Conservation (phyloP, 2,113 vertebrate species). For the Tetrax tetrax region DNA sequence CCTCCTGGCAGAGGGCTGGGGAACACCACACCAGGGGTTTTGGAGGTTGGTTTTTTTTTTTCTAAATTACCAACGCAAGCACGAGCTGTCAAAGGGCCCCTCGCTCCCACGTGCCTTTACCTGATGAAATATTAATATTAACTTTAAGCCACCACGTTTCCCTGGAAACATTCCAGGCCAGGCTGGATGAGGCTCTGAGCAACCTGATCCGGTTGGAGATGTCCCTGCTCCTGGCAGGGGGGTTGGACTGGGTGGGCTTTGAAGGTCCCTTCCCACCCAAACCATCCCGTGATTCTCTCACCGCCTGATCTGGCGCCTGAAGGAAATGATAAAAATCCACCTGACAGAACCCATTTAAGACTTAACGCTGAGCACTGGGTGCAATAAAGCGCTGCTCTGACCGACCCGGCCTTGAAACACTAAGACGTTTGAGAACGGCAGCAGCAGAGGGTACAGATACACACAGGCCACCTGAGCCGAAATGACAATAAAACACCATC, state of each 20-base stretch:
- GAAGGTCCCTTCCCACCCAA: too few relatives aligned
- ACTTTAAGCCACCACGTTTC: background rate
- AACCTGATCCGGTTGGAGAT: too few relatives aligned
- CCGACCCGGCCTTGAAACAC: background rate
- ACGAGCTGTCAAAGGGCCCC: background rate
- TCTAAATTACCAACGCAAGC: background rate
- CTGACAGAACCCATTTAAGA: background rate
- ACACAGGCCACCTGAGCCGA: background rate
- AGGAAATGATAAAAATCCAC: background rate
- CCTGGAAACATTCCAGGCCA: too few relatives aligned
- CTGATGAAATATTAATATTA: background rate
- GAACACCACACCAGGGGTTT: fast-evolving
- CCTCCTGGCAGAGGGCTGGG: background rate
- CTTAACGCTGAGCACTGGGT: background rate
- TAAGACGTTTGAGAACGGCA: background rate
- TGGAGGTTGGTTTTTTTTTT: background rate
- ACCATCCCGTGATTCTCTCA: too few relatives aligned
- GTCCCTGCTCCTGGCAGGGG: too few relatives aligned
- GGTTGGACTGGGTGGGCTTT: too few relatives aligned
- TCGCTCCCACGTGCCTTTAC: background rate
- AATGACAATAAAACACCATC: conserved; percentile 3
- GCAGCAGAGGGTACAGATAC: conserved; percentile 1
- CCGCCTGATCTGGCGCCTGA: background rate
- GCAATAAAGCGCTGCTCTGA: background rate
- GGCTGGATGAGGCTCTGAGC: too few relatives aligned